Percentiles rank a stretch among this genome's conserved stretches.
These are phyloP conservation scores for Platycnemis pennipes DNA, from an alignment of 2,888 invertebrate genomes.

Conservation along the genomic window DNA sequence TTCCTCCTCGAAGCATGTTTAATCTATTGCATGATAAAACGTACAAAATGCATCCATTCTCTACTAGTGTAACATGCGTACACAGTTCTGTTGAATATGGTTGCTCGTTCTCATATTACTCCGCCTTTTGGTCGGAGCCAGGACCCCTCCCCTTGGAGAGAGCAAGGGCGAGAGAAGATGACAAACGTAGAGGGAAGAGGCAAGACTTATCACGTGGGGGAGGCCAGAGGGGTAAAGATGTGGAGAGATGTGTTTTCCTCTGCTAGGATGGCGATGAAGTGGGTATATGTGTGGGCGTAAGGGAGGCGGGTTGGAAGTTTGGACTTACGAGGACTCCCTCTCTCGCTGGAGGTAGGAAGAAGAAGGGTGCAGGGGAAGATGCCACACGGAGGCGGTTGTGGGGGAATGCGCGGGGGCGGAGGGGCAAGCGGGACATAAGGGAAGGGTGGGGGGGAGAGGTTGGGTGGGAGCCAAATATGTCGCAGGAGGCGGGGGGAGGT, in stretches of 20 bases:
- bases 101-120: no score
- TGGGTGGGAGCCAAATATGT: slow-evolving; percentile 59
- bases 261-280: not conserved
- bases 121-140: not conserved
- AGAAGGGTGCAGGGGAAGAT: slow-evolving; percentile 10
- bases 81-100: not conserved
- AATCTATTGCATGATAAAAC: no score
- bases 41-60: no score
- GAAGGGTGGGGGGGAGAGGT: not conserved
- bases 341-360: not conserved
- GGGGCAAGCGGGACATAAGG: not conserved
- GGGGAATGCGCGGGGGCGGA: not conserved
- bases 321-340: not conserved
- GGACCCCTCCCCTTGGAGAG: not conserved
- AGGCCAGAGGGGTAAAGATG: not conserved
- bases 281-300: not conserved
- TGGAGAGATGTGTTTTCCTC: not conserved
- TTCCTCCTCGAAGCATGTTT: no score
- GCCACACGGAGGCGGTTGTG: not conserved
- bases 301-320: not conserved
- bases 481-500: not conserved
- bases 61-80: not conserved
- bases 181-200: not conserved
- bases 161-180: not conserved
- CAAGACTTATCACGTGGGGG: not conserved